Conservation (phyloP, 2,113 vertebrate genomes). For the Microcebus lehilahytsara region DNA sequence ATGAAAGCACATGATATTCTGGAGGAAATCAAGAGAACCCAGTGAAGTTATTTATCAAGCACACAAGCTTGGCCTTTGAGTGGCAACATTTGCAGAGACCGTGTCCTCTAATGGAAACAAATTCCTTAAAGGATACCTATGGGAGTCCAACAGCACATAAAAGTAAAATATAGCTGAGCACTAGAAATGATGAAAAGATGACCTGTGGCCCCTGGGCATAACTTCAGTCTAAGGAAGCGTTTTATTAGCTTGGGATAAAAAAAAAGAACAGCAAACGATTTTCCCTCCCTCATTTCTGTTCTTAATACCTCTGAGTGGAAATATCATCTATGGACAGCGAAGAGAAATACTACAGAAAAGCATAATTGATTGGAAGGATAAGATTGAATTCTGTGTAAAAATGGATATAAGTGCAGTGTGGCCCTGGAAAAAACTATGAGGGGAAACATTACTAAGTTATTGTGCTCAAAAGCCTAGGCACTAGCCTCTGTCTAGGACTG, state of each 20-base stretch:
- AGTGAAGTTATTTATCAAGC: constrained; percentile 44
- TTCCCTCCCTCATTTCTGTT: constrained; percentile 16
- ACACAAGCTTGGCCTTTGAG: constrained; percentile 44
- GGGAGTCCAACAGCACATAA: constrained; percentile 43
- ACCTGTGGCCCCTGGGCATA: constrained; percentile 22
- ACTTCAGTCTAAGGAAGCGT: constrained; percentile 46
- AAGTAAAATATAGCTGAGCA: constrained; percentile 52
- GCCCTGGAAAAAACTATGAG: not conserved
- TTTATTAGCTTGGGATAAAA: constrained; percentile 65
- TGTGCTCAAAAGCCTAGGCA: not conserved
- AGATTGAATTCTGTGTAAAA: not conserved
- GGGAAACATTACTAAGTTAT: not conserved
- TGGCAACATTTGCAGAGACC: not conserved
- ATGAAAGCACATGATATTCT: not conserved
- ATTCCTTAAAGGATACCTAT: constrained; percentile 40
- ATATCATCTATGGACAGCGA: not conserved
- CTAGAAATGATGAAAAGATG: constrained; percentile 62
- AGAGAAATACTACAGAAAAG: not conserved
- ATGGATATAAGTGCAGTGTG: not conserved
- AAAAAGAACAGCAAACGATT: not conserved
- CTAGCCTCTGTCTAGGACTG: not conserved
- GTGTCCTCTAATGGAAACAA: constrained; percentile 50
- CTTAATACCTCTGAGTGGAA: not conserved
- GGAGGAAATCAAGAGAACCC: constrained; percentile 18
- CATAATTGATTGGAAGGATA: not conserved